Evolutionary conservation across 1,140 invertebrate genomes (phyloP), one percentile per base, ranked within the genome.

Genomic region (Eumaeus atala): DNA sequence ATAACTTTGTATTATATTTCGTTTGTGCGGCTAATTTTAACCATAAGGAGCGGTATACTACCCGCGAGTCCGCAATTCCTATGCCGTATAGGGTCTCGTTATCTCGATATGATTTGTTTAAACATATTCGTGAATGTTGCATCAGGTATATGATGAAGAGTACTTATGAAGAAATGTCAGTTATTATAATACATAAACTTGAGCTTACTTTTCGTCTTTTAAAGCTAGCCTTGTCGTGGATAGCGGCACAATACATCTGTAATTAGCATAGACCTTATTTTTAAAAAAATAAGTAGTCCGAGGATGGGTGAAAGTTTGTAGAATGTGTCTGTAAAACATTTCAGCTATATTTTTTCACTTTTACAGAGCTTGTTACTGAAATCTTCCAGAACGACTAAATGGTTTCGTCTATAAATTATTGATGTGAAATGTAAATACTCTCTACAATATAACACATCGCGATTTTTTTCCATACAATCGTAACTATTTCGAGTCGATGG

Each of bases 141-240:
- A 28, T 28, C 2, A 28, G 21, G 21, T 28, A 28, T 6, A 28
- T 28, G 21, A 28, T 28, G 21, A 28, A 6, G 21, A 2, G 21
- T 28, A 6, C 2, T 28, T 6, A 28, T 3, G 21, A 28, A 28
- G 6, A 28, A 28, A 28, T 3, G 2, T 3, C 6, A 28, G 2
- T 28, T 28, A 28, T 3, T 28, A 2, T 28, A 2, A 3, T 3
- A 2, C 21, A 3, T 28, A 28, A 3, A 55, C 57, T 50, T 16
- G 1, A 35, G 78, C 82, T 85, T 60, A 85, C 82, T 82, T 85
- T 54, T 85, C 77, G 5, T 74, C 70, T 17, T 79, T 72, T 51
- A 77, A 58, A n/a, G 70, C 71, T 16, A 65, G 55, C 55, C 67
- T 67, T 1, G 72, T 77, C 6, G 82, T 85, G 10, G 78, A 77